A percentile compares a stretch with the other conserved stretches of the same genome.
These are phyloP conservation scores for Sitodiplosis mosellana DNA, from an alignment of 1,140 invertebrate species.

Conservation along the genomic window DNA sequence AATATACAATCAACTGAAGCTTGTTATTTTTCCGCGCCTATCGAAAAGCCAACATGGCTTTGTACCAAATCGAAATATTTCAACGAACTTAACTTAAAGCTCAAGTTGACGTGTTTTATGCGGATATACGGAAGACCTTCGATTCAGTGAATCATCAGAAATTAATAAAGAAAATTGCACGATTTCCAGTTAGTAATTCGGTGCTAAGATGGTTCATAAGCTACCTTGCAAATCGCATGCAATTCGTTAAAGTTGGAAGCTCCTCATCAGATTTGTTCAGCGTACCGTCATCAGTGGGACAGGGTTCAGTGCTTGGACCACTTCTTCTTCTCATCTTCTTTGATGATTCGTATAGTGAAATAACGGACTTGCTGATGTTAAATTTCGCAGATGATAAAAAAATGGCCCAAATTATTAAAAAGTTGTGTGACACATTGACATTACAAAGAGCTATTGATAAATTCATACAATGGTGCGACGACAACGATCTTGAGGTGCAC, in stretches of 20 bases:
- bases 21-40: too few relatives aligned
- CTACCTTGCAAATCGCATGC: background rate
- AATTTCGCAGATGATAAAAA: background rate
- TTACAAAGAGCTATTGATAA: background rate
- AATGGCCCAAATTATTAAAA: background rate
- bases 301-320: background rate
- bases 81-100: too few relatives aligned
- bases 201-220: constrained; percentile 8
- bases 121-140: too few relatives aligned
- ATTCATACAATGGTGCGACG: background rate
- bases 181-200: constrained; percentile 6
- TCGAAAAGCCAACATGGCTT: too few relatives aligned
- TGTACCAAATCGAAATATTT: too few relatives aligned
- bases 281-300: background rate
- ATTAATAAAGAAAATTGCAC: too few relatives aligned
- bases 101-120: too few relatives aligned
- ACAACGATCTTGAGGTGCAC: background rate
- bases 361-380: background rate
- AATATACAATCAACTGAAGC: too few relatives aligned
- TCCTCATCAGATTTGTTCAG: background rate
- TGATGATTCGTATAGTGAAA: background rate
- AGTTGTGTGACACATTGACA: background rate
- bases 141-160: too few relatives aligned
- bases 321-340: background rate
- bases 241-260: background rate